phyloP scores from a whole-genome alignment of 2,113 vertebrate genomes.

The Lutjanus erythropterus region DNA sequence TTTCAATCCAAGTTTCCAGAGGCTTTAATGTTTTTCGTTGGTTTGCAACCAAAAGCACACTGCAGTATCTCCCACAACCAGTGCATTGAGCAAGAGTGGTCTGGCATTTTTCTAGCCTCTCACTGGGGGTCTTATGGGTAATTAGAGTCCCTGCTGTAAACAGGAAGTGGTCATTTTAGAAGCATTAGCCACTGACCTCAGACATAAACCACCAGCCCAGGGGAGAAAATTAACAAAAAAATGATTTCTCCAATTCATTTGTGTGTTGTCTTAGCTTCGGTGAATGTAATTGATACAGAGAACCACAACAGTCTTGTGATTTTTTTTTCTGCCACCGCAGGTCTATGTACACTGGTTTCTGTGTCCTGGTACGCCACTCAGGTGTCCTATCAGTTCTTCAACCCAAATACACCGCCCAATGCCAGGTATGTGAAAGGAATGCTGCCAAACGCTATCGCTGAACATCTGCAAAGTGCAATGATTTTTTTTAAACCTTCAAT shows the following conservation, averaged over 20 bases:
- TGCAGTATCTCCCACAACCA: neutral
- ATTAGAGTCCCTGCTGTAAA: conserved; percentile 72
- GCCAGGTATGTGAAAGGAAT: conserved; percentile 86
- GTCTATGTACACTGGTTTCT: conserved; percentile 92
- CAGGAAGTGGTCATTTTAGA: conserved; percentile 75
- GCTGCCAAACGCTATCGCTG: neutral
- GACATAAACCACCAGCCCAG: conserved; percentile 34
- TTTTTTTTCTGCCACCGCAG: conserved; percentile 70
- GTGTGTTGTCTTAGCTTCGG: neutral
- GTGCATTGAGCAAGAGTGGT: conserved; percentile 18
- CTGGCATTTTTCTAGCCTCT: conserved; percentile 45
- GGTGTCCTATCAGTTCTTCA: conserved; percentile 96
- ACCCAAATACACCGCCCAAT: conserved; percentile 92
- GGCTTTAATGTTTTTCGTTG: too few relatives aligned
- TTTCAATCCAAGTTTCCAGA: too few relatives aligned
- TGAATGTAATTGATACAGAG: neutral
- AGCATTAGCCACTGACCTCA: conserved; percentile 56
- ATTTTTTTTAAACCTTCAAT: too few relatives aligned
- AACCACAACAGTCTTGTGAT: neutral
- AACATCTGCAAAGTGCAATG: neutral
- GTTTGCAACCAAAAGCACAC: neutral
- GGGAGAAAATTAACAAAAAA: conserved; percentile 28
- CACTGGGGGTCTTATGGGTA: conserved; percentile 38
- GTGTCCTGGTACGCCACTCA: conserved; percentile 96
- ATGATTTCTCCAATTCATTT: neutral